A percentile compares a stretch with the other conserved stretches of the same genome.
Evolutionary conservation across 2,113 vertebrate species (phyloP).

Genomic region (Buteo buteo): DNA sequence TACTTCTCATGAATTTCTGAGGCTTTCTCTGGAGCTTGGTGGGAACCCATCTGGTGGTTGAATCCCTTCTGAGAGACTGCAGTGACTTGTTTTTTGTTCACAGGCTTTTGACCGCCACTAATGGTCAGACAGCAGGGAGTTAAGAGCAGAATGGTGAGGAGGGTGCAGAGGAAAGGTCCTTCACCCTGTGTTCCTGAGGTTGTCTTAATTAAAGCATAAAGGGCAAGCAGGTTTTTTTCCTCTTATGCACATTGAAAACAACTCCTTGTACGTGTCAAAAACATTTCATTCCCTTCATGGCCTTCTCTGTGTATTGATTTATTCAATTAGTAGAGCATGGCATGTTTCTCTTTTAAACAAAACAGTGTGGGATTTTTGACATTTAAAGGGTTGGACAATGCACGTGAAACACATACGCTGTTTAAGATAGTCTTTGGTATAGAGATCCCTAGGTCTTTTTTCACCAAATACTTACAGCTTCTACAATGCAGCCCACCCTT

Average conservation of each 20-base stretch:
- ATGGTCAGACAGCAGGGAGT: slow-evolving; percentile 18
- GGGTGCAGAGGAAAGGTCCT: slow-evolving; percentile 7
- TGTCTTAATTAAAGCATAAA: slow-evolving; percentile 37
- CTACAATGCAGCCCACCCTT: neutral
- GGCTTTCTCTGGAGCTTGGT: neutral
- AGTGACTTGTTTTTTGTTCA: neutral
- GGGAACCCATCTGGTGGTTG: neutral
- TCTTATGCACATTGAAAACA: neutral
- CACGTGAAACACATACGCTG: neutral
- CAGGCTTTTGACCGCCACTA: neutral
- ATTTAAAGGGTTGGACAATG: neutral
- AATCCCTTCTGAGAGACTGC: neutral
- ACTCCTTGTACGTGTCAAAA: neutral
- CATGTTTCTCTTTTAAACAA: slow-evolving; percentile 18
- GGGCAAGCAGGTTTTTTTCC: neutral
- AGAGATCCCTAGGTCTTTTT: neutral
- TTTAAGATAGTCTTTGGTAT: neutral
- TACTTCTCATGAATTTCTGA: neutral
- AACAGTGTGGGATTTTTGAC: neutral
- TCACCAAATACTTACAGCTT: neutral
- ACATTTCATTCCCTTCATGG: neutral
- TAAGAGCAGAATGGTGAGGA: neutral
- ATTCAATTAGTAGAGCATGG: slow-evolving; percentile 13
- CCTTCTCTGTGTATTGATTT: slow-evolving; percentile 49
- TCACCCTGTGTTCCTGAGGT: neutral